phyloP scores from a whole-genome alignment of 2,113 vertebrate genomes.

The Thalassarche chlororhynchos region DNA sequence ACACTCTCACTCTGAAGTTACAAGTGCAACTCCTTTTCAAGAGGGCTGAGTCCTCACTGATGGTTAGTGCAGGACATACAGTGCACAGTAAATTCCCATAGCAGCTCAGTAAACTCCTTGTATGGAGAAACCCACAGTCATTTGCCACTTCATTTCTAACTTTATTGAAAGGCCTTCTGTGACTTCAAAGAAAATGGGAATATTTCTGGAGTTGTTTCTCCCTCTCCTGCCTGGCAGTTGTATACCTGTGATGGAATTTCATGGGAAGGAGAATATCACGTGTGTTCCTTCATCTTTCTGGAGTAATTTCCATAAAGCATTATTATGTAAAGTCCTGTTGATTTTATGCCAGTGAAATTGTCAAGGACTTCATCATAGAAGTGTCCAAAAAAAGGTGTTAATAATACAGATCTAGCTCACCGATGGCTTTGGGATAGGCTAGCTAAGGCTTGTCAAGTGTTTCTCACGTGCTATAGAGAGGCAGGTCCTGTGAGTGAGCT shows the following conservation, averaged over 20 bases:
- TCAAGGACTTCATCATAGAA: background rate
- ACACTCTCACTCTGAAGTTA: background rate
- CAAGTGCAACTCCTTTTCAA: background rate
- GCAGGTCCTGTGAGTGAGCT: background rate
- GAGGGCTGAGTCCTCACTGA: background rate
- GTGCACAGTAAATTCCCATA: background rate
- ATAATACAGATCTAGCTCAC: constrained; percentile 1
- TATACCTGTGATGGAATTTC: background rate
- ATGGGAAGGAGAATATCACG: background rate
- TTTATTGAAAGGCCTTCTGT: background rate
- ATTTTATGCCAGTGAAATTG: constrained; percentile 25
- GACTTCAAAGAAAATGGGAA: background rate
- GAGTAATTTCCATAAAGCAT: background rate
- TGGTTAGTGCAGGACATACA: background rate
- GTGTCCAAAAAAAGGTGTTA: constrained; percentile 7
- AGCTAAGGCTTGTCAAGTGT: constrained; percentile 1
- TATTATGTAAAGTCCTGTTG: background rate
- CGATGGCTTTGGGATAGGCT: constrained; percentile 16
- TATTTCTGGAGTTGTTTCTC: background rate
- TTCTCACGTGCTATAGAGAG: background rate
- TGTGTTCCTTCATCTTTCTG: background rate
- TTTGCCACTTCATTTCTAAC: background rate
- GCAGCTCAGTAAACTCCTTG: background rate
- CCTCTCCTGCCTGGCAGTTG: background rate
- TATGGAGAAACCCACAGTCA: background rate